Conservation (phyloP, 2,113 vertebrate genomes). For the Dicaeum eximium region DNA sequence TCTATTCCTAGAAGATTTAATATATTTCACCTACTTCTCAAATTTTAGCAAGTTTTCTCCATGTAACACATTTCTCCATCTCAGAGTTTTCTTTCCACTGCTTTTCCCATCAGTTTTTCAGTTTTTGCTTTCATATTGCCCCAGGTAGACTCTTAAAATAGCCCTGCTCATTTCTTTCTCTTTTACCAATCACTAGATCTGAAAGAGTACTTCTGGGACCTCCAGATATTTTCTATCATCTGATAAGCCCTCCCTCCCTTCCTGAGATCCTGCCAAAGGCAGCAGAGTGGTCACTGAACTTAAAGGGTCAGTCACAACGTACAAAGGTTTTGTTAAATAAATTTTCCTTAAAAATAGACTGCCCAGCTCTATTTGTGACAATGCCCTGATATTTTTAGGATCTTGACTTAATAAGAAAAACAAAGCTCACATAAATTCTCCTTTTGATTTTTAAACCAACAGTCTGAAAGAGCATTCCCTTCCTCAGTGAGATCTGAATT, state of each 20-base stretch:
- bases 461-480: constrained; percentile 2
- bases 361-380: constrained; percentile 7
- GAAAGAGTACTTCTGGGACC: background rate
- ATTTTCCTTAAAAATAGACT: constrained; percentile 31
- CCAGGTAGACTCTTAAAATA: background rate
- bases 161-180: background rate
- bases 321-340: constrained; percentile 3
- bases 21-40: background rate
- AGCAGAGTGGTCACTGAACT: background rate
- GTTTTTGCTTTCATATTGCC: background rate
- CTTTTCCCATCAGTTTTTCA: background rate
- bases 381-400: constrained; percentile 33
- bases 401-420: constrained; percentile 29
- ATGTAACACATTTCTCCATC: background rate
- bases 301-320: background rate
- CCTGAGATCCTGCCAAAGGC: background rate
- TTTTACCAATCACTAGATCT: background rate
- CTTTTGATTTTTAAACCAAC: constrained; percentile 46
- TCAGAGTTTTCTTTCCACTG: background rate
- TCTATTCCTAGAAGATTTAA: too few species aligned
- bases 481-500: background rate
- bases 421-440: background rate
- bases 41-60: background rate
- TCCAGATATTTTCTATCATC: background rate
- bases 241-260: background rate